phyloP scores from a whole-genome alignment of 1,140 invertebrate species.

The Chironomus striatipennis region DNA sequence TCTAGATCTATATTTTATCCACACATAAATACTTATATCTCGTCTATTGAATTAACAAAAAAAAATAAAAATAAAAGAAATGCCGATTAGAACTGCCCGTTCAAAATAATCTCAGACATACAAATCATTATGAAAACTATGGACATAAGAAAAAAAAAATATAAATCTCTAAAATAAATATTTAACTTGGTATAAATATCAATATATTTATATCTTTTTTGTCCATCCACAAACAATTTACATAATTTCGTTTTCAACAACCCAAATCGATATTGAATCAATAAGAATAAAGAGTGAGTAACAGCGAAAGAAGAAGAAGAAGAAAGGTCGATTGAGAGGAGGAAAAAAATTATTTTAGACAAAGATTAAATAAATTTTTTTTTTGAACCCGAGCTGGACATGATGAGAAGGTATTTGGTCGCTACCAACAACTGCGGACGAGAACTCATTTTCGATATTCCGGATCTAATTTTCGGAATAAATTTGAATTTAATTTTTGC shows the following conservation, averaged over 20 bases:
- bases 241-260: conserved; percentile 14
- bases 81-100: background rate
- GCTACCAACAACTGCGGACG: too few relatives aligned
- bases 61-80: conserved; percentile 9
- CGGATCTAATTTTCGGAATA: too few relatives aligned
- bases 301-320: background rate
- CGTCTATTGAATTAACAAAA: too few relatives aligned
- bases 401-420: background rate
- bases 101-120: background rate
- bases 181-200: background rate
- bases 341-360: too few relatives aligned
- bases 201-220: conserved; percentile 10
- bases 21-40: too few relatives aligned
- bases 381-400: background rate
- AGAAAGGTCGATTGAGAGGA: background rate
- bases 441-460: too few relatives aligned
- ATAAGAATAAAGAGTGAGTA: background rate
- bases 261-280: background rate
- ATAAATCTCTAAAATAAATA: conserved; percentile 15
- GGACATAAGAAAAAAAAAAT: background rate
- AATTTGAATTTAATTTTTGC: too few relatives aligned
- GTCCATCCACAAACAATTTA: conserved; percentile 13
- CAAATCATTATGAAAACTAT: conserved; percentile 7
- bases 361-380: background rate
- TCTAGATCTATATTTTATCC: too few relatives aligned